phyloP scores from a whole-genome alignment of 2,113 vertebrate species.

The Tautogolabrus adspersus region DNA sequence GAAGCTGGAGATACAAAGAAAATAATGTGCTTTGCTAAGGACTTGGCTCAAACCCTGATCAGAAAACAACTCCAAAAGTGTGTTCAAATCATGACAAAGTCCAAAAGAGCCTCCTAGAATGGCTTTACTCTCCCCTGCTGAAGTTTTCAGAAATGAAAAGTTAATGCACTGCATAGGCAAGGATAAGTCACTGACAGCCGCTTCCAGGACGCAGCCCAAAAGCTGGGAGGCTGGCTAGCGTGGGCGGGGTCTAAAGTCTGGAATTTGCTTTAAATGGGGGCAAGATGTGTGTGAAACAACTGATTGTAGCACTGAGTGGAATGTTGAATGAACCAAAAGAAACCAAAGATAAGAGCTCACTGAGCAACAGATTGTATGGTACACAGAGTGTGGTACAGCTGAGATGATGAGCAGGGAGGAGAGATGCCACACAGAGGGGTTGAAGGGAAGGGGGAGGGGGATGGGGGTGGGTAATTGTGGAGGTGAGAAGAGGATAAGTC shows the following conservation, averaged over 20 bases:
- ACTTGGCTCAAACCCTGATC: conserved; percentile 27
- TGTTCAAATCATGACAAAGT: conserved; percentile 31
- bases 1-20: not conserved
- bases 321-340: conserved; percentile 62
- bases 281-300: conserved; percentile 32
- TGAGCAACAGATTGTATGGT: conserved; percentile 51
- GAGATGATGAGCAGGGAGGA: conserved; percentile 29
- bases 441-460: too few species aligned
- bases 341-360: conserved; percentile 56
- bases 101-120: conserved; percentile 46
- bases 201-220: conserved; percentile 53
- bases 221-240: conserved; percentile 14
- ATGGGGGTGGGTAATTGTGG: not conserved
- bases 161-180: conserved; percentile 80
- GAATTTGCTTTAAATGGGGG: conserved; percentile 49
- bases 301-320: conserved; percentile 68
- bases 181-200: conserved; percentile 56
- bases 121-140: conserved; percentile 48
- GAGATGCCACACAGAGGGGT: conserved; percentile 41
- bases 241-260: conserved; percentile 48
- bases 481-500: conserved; percentile 31
- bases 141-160: conserved; percentile 53
- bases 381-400: conserved; percentile 60
- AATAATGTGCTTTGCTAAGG: not conserved
- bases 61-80: conserved; percentile 28